phyloP scores from a whole-genome alignment of 2,797 vertebrate species.

The Clarias fuscus region DNA sequence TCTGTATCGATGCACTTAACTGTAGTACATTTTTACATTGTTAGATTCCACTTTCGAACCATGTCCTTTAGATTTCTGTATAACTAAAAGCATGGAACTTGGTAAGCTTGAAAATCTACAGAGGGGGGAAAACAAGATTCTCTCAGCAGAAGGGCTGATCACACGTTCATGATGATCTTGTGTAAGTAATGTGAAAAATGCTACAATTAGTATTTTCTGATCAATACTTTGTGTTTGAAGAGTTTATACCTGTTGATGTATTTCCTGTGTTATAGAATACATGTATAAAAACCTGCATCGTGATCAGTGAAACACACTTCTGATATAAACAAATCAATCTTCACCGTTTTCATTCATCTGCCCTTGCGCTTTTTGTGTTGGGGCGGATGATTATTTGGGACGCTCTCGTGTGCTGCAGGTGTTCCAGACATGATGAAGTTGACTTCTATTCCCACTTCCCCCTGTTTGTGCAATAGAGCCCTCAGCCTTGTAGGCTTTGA shows the following conservation, averaged over 20 bases:
- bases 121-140: too few relatives aligned
- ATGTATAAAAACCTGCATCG: neutral
- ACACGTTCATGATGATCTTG: neutral
- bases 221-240: neutral
- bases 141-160: neutral
- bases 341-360: neutral
- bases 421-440: conserved; percentile 28
- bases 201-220: neutral
- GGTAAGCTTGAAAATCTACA: neutral
- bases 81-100: neutral
- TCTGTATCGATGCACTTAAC: neutral
- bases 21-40: neutral
- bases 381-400: neutral
- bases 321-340: conserved; percentile 8
- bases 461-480: conserved; percentile 34
- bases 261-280: neutral
- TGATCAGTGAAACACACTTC: neutral
- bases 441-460: conserved; percentile 13
- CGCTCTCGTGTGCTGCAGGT: conserved; percentile 24
- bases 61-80: neutral
- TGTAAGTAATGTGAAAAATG: neutral
- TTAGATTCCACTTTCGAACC: neutral
- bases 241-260: neutral
- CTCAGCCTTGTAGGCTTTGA: conserved; percentile 42
- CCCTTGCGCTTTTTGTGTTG: neutral